Percentiles rank a stretch among this genome's conserved stretches.
Evolutionary conservation across 2,113 vertebrate genomes (phyloP).

Genomic region (Capra hircus): DNA sequence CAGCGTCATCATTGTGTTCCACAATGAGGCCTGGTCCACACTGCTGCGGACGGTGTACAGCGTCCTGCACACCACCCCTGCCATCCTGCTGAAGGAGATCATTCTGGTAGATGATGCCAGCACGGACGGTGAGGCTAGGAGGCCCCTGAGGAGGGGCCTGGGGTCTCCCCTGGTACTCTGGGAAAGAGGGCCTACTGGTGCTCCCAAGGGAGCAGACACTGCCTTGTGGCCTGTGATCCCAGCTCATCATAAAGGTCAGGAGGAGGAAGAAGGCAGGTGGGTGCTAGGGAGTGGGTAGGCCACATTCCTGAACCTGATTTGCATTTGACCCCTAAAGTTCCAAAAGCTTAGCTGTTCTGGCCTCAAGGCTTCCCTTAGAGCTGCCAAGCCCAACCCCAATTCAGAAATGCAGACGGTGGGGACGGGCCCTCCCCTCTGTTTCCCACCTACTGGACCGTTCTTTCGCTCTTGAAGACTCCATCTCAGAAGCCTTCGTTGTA

Average conservation of each 20-base stretch:
- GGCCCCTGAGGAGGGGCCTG: neutral
- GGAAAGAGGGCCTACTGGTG: neutral
- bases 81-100: constrained; percentile 89
- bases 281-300: neutral
- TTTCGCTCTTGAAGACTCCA: neutral
- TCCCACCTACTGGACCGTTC: neutral
- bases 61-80: constrained; percentile 90
- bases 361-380: neutral
- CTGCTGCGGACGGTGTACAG: constrained; percentile 87
- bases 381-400: neutral
- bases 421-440: neutral
- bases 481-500: neutral
- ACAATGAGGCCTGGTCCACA: constrained; percentile 72
- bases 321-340: neutral
- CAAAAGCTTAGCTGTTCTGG: neutral
- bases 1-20: constrained; percentile 85
- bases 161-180: neutral
- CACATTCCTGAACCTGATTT: neutral
- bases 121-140: constrained; percentile 84
- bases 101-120: constrained; percentile 94
- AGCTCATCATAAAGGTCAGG: neutral
- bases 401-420: neutral
- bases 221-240: neutral
- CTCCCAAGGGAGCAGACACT: neutral
- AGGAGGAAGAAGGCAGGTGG: neutral